Base-by-base conservation (phyloP, 2,888 invertebrate genomes). In the Acleris emargana region DNA sequence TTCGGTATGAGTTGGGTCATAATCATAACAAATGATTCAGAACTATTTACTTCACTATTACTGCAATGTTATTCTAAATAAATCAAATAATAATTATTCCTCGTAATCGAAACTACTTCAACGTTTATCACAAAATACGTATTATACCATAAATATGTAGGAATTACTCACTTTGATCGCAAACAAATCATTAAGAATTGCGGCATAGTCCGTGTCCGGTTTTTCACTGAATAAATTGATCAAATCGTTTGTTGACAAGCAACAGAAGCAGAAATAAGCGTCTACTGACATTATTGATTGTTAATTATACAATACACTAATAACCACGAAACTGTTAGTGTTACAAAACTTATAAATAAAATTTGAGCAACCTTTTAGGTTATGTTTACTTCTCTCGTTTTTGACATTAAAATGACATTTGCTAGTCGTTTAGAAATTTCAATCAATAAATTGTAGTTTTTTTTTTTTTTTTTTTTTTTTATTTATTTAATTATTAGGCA, bases 221-320 rank as follows among this genome's bases (percentile, higher is more conserved):
- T 70, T 60, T 13, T 54, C 58, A 52, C 54, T 60, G 42, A 68
- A 72, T 61, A 75, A 54, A 52, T 66, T 69, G 0, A 52, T 70
- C 11, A 76, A 67, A 43, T 74, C 73, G 45, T 72, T 69, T 9
- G 76, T 76, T 1, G 76, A 73, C 16, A 76, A 53, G 20, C 76
- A 76, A 50, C 74, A 76, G 28, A 75, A 73, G 22, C 76, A 76
- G 62, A 75, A 76, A 61, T 76, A 76, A 1, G 71, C 68, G 25
- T 76, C 73, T 47, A 72, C 58, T 16, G 74, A 74, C 73, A 76
- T 70, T 66, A n/a, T 66, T n/a, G 25, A 5, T 9, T 6, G 16
- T 20, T 22, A n/a, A 45, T 4, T 38, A 11, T 13, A n/a, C n/a
- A 13, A 5, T 7, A 50, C 5, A 25, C 5, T 16, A 22, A 20